Base-by-base conservation (phyloP, 2,797 vertebrate species). In the Pseudochirops corinnae region DNA sequence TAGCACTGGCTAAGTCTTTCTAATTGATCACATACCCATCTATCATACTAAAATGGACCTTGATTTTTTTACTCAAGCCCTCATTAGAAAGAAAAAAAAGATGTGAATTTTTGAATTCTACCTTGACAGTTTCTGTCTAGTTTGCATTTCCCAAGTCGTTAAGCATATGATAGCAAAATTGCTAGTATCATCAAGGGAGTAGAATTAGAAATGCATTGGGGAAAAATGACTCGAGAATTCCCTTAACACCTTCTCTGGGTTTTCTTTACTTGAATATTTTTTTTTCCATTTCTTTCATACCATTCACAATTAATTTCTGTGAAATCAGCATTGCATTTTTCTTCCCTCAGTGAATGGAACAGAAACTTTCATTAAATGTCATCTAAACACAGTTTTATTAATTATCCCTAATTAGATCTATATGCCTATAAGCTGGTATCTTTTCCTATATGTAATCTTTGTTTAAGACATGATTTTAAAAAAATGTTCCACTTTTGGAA, bases 11-110 rank as follows among this genome's bases (percentile, higher is more conserved):
- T 97, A 98, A 98, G 96, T 98, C 91, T 93, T 93, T 94, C 29
- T 98, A 94, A 98, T 97, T 97, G 94, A 96, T 98, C 97, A 93
- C 62, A 97, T 94, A 93, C 90, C 18, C 96, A 97, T 96, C 94
- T 95, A 97, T 97, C 93, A 96, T 53, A 46, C 57, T 97, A 98
- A 97, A 97, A 98, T 93, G 93, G 90, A 56, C 90, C 97, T 98
- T 96, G 91, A 96, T 96, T 96, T 97, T 39, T 91, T 91, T 96
- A 74, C 28, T 52, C 92, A 58, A 97, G 46, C 62, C 26, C 16
- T 96, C 60, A 97, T 96, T 95, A 93, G 92, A 97, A 97, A 92
- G 91, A 1, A 87, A 1, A 87, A 93, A 96, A 94, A 46, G n/a
- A 13, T 91, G 13, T 39, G 74, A 93, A 97, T 95, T 94, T 95